phyloP scores from a whole-genome alignment of 1,140 invertebrate species.

The Olivierus martensii region DNA sequence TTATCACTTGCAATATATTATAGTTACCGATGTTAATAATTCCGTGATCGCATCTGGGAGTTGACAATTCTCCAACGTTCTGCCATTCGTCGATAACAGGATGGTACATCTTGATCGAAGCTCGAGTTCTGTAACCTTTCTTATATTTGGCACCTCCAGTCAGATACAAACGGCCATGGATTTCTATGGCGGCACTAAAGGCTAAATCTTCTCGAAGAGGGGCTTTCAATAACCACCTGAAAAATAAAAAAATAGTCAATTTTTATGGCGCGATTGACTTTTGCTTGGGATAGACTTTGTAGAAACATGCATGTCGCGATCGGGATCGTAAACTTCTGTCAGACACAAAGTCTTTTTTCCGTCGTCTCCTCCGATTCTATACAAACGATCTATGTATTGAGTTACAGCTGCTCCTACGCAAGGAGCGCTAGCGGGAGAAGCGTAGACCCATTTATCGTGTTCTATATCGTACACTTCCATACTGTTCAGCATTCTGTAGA shows the following conservation, averaged over 20 bases:
- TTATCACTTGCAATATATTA: too few relatives aligned
- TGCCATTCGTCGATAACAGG: neutral
- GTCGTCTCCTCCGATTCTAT: neutral
- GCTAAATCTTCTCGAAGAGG: neutral
- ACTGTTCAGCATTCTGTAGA: neutral
- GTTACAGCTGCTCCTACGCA: neutral
- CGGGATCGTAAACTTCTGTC: neutral
- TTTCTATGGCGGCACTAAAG: neutral
- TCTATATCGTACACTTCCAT: neutral
- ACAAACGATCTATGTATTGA: neutral
- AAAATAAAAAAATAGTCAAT: too few relatives aligned
- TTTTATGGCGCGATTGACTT: too few relatives aligned
- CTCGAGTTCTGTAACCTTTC: neutral
- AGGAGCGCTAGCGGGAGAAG: neutral
- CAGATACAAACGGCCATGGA: neutral
- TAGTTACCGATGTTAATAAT: neutral
- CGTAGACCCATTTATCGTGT: neutral
- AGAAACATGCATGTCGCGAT: neutral
- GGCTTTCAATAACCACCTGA: too few relatives aligned
- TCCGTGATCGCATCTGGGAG: neutral
- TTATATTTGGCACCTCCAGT: neutral
- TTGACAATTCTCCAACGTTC: neutral
- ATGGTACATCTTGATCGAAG: neutral
- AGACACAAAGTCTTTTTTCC: neutral
- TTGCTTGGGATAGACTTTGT: neutral